Evolutionary conservation across 2,888 invertebrate genomes (phyloP), one percentile per base, ranked within the genome.

Genomic region (Hydrotaea cyrtoneurina): DNA sequence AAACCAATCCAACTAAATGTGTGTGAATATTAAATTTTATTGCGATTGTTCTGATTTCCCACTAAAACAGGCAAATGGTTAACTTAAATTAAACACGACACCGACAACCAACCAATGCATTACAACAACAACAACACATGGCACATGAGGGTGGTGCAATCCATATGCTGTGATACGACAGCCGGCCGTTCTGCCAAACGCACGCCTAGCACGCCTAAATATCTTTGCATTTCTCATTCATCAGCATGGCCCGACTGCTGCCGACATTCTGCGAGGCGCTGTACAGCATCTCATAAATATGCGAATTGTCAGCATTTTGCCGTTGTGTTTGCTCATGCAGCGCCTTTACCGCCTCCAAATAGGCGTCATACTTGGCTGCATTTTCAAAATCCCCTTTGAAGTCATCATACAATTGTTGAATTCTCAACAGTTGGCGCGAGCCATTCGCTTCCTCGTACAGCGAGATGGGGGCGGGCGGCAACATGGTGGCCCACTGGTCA

Each of bases 241-340:
- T 90, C 89, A 90, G 88, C 36, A 89, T 89, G 59, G 90, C 88
- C 7, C 90, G 89, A n/a, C 90, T 88, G 21, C 88, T 89, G 85
- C 91, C 90, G 26, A 90, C 89, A 86, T 90, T 90, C 53, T 88
- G 89, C 8, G 91, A 87, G 0, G 91, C 91, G 84, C 89, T 90
- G 69, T 77, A 87, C 17, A 91, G 79, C 87, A 90, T 83, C 76
- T 91, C 91, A 71, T 89, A 90, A 26, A 91, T 87, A 62, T 90
- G 89, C 74, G 87, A 86, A 59, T 85, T 87, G 21, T 86, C 83
- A 46, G 87, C 87, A 75, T 87, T 87, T n/a, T 87, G 74, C 11
- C 36, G 21, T 50, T 79, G 43, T 0, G 89, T 90, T 26, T 83
- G 87, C 19, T 87, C 87, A 62, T 90, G 86, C 46, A 91, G 72